Conservation (phyloP, 2,888 invertebrate species). For the Argyresthia albistria region DNA sequence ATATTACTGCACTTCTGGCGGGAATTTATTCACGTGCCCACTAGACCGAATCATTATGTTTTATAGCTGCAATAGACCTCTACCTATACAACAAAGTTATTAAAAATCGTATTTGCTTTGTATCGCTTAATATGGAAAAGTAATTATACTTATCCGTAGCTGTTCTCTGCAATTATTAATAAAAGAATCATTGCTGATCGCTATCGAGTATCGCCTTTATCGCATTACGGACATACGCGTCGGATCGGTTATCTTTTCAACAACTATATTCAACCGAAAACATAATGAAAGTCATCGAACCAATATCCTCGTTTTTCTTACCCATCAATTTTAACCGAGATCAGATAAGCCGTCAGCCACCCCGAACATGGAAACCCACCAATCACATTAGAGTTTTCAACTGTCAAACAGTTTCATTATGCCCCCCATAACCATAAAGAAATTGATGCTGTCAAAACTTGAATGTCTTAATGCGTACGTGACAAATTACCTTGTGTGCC, state of each 20-base stretch:
- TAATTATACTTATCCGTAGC: too few relatives aligned
- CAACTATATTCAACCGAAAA: slow-evolving; percentile 1
- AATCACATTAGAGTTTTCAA: slow-evolving; percentile 40
- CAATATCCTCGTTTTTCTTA: slow-evolving; percentile 5
- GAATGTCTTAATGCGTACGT: slow-evolving; percentile 45
- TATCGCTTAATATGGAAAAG: too few relatives aligned
- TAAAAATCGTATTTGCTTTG: neutral
- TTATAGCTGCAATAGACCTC: neutral
- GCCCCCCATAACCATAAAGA: slow-evolving; percentile 28
- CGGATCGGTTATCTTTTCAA: slow-evolving; percentile 1
- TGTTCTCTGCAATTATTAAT: neutral
- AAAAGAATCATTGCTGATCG: neutral
- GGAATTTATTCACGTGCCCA: slow-evolving; percentile 17
- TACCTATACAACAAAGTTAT: neutral
- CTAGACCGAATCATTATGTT: slow-evolving; percentile 25
- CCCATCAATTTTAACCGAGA: slow-evolving; percentile 6
- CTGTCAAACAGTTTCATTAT: slow-evolving; percentile 33
- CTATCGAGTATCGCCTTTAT: neutral
- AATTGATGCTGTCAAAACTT: slow-evolving; percentile 28
- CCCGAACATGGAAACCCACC: slow-evolving; percentile 21
- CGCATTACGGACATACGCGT: neutral
- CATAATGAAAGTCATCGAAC: neutral
- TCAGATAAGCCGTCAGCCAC: slow-evolving; percentile 6
- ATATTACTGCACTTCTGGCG: slow-evolving; percentile 17
- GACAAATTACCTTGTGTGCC: slow-evolving; percentile 20